Conservation (phyloP, 2,888 invertebrate genomes). For the Nasonia oneida region DNA sequence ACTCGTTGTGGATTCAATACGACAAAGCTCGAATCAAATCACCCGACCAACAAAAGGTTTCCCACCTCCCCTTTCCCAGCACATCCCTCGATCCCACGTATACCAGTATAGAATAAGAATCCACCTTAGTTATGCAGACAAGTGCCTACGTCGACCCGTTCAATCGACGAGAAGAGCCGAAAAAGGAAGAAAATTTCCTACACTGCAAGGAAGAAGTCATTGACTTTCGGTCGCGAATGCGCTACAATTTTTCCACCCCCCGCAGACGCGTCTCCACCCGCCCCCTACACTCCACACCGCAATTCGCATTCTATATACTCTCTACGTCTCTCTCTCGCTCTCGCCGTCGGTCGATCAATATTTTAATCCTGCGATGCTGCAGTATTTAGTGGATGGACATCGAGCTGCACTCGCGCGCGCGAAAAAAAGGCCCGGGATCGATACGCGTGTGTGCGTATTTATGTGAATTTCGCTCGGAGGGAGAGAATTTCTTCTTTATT, state of each 20-base stretch:
- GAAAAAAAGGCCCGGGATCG: background rate
- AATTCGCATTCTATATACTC: conserved; percentile 61
- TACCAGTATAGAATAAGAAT: conserved; percentile 3
- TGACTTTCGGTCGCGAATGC: conserved; percentile 65
- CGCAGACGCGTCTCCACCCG: conserved; percentile 42
- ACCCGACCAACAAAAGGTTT: background rate
- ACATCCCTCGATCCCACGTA: background rate
- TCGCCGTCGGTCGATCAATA: conserved; percentile 75
- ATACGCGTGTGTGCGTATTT: background rate
- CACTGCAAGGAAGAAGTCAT: conserved; percentile 63
- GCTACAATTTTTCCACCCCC: conserved; percentile 58
- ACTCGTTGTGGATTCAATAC: background rate
- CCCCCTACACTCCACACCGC: conserved; percentile 58
- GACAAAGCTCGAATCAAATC: background rate
- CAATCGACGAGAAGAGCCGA: conserved; percentile 51
- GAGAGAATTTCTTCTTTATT: background rate
- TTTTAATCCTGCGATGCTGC: conserved; percentile 79
- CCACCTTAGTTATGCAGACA: conserved; percentile 44
- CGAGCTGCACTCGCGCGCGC: conserved; percentile 13
- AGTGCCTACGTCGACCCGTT: conserved; percentile 35
- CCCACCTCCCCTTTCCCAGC: background rate
- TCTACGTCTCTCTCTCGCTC: conserved; percentile 67
- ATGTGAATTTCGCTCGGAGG: background rate
- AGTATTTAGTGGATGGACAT: conserved; percentile 73
- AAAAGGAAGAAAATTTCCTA: background rate